phyloP scores from a whole-genome alignment of 2,797 vertebrate genomes.

The Phataginus tetradactyla region DNA sequence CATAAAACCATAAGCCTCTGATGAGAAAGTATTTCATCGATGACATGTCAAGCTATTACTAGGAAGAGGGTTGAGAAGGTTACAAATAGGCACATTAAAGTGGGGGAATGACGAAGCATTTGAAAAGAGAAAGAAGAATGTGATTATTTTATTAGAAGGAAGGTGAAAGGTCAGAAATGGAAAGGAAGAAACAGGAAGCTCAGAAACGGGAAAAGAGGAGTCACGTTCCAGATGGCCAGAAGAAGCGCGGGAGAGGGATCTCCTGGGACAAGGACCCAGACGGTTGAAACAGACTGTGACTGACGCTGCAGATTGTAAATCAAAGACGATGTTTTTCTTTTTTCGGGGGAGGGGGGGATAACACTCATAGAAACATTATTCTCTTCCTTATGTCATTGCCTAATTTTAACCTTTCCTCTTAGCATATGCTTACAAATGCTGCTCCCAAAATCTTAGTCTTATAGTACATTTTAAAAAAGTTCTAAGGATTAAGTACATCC shows the following conservation, averaged over 20 bases:
- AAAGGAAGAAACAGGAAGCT: conserved; percentile 61
- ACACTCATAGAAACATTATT: neutral
- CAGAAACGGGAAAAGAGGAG: conserved; percentile 64
- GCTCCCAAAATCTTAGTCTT: neutral
- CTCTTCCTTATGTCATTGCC: neutral
- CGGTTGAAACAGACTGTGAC: neutral
- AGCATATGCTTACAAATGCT: neutral
- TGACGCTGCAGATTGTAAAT: conserved; percentile 56
- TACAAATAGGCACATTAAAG: conserved; percentile 58
- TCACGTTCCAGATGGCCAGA: neutral
- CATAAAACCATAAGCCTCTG: conserved; percentile 72
- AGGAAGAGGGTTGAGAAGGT: conserved; percentile 58
- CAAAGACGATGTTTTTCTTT: conserved; percentile 18
- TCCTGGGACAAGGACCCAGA: neutral
- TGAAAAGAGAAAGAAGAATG: conserved; percentile 66
- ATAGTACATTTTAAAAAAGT: neutral
- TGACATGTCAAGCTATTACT: conserved; percentile 51
- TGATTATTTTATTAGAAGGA: conserved; percentile 79
- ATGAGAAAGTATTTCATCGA: conserved; percentile 64
- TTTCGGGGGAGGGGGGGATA: neutral
- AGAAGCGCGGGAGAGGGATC: neutral
- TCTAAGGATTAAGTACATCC: neutral
- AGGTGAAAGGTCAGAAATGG: conserved; percentile 73
- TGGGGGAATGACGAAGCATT: neutral
- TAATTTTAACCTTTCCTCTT: neutral